A percentile compares a stretch with the other conserved stretches of the same genome.
Conservation (phyloP, 1,140 invertebrate species). For the Aphelenchoides fujianensis region DNA sequence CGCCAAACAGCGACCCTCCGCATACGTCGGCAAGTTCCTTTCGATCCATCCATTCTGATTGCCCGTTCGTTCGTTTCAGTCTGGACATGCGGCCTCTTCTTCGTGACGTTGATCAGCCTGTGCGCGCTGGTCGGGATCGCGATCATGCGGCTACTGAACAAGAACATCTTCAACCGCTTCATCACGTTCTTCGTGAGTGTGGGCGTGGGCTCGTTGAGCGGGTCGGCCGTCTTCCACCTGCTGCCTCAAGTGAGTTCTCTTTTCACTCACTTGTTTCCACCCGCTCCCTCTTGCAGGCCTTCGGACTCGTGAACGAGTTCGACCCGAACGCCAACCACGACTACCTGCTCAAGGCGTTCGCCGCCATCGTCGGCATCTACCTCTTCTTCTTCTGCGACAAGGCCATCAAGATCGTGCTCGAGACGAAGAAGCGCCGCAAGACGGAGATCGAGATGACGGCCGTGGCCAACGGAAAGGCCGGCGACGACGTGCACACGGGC, state of each 20-base stretch:
- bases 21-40: neutral
- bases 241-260: slow-evolving; percentile 67
- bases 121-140: slow-evolving; percentile 69
- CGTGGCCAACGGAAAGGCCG: neutral
- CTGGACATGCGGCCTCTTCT: slow-evolving; percentile 69
- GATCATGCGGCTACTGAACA: slow-evolving; percentile 69
- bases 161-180: slow-evolving; percentile 66
- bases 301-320: slow-evolving; percentile 49
- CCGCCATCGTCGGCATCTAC: slow-evolving; percentile 58
- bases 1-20: slow-evolving; percentile 7
- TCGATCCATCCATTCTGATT: neutral
- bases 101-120: slow-evolving; percentile 69
- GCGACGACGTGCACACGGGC: neutral
- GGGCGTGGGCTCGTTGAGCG: slow-evolving; percentile 70
- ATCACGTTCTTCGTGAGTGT: slow-evolving; percentile 70
- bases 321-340: slow-evolving; percentile 36
- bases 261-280: slow-evolving; percentile 28
- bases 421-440: slow-evolving; percentile 42
- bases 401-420: slow-evolving; percentile 58
- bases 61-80: slow-evolving; percentile 62
- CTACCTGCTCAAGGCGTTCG: slow-evolving; percentile 56
- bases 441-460: slow-evolving; percentile 24
- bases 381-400: slow-evolving; percentile 61
- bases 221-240: slow-evolving; percentile 70
- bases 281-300: slow-evolving; percentile 41